Percentiles rank a stretch among this genome's conserved stretches.
Conservation (phyloP, 2,113 vertebrate species). For the Felis chaus region DNA sequence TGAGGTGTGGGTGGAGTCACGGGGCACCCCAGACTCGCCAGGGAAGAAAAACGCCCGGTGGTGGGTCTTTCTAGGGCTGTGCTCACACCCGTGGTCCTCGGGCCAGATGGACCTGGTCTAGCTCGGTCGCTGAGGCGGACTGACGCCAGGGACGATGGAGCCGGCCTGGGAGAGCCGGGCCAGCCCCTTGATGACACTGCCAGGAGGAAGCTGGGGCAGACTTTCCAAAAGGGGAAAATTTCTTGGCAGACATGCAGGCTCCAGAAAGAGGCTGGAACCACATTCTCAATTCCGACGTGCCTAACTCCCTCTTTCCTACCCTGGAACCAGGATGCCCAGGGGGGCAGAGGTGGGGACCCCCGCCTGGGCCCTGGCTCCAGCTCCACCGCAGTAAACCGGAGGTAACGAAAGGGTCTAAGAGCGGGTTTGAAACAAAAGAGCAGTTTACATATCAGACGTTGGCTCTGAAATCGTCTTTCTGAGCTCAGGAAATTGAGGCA, state of each 20-base stretch:
- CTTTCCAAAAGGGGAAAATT: neutral
- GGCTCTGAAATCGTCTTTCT: slow-evolving; percentile 61
- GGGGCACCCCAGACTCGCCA: neutral
- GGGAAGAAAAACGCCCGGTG: neutral
- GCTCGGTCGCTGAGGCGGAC: neutral
- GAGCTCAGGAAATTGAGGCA: slow-evolving; percentile 72
- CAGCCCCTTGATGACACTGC: neutral
- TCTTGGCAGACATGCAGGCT: slow-evolving; percentile 29
- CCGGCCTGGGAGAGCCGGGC: neutral
- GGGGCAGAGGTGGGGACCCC: neutral
- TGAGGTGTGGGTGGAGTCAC: neutral
- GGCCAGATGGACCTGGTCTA: neutral
- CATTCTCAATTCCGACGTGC: neutral
- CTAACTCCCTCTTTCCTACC: neutral
- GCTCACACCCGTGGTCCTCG: neutral
- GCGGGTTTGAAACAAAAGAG: slow-evolving; percentile 62
- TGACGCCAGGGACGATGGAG: neutral
- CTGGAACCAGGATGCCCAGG: neutral
- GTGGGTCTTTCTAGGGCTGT: neutral
- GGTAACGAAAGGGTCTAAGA: slow-evolving; percentile 36
- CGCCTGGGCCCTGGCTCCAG: neutral
- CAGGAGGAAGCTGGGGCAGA: neutral
- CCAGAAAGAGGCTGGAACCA: neutral
- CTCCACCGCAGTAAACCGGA: slow-evolving; percentile 45
- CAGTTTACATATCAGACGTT: slow-evolving; percentile 50